A percentile compares a stretch with the other conserved stretches of the same genome.
Conservation (phyloP, 2,113 vertebrate genomes). For the Sisor rabdophorus region DNA sequence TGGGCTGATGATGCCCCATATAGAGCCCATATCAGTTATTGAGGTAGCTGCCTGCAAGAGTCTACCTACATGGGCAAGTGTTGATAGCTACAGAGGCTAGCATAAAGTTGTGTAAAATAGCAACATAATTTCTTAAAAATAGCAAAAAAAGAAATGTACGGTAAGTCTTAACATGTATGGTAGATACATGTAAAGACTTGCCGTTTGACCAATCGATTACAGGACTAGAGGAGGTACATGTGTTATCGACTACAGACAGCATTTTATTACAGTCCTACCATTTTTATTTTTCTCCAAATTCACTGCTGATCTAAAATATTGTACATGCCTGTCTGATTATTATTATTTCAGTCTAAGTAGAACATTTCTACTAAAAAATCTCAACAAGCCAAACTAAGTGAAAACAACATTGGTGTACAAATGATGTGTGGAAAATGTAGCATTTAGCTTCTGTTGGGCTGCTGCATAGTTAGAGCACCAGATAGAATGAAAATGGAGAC, state of each 20-base stretch:
- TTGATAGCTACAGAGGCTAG: not conserved
- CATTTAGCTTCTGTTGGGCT: constrained; percentile 31
- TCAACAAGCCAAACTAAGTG: constrained; percentile 8
- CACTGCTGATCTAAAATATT: not conserved
- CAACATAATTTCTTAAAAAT: not conserved
- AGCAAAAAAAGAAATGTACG: no score
- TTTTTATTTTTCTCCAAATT: not conserved
- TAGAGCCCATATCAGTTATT: no score
- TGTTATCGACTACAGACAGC: not conserved
- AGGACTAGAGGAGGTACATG: not conserved
- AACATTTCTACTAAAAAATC: not conserved
- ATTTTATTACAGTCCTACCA: not conserved
- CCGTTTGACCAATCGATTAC: not conserved
- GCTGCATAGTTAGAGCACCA: constrained; percentile 36
- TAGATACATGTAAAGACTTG: not conserved
- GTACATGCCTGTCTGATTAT: not conserved
- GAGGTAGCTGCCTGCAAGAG: not conserved
- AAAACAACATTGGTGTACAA: constrained; percentile 11
- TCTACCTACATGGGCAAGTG: not conserved
- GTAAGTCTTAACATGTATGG: no score
- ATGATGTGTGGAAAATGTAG: constrained; percentile 28
- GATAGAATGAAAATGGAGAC: constrained; percentile 40
- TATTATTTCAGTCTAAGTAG: not conserved
- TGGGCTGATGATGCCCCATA: no score
- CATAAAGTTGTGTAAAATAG: not conserved